A percentile compares a stretch with the other conserved stretches of the same genome.
These are phyloP conservation scores for Hozukius guyotensis DNA, from an alignment of 2,797 vertebrate species.

Conservation along the genomic window DNA sequence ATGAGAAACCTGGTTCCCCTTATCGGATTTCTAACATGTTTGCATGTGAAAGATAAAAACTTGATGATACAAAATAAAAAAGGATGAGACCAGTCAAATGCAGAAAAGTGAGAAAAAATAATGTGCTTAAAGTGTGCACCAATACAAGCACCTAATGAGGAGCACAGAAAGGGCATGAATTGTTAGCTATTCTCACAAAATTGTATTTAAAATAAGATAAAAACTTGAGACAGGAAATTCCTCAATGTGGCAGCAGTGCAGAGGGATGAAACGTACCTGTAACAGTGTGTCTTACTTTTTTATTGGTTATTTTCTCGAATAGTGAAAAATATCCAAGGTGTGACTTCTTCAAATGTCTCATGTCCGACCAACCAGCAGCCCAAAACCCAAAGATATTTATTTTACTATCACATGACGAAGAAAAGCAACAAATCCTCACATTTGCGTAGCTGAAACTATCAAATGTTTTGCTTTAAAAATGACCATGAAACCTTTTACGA, in stretches of 20 bases:
- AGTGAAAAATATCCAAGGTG: background rate
- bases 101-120: background rate
- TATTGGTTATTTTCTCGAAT: background rate
- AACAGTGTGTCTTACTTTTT: background rate
- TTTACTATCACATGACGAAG: background rate
- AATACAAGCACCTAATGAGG: background rate
- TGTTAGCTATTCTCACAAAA: background rate
- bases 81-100: background rate
- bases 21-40: background rate
- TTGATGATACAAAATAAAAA: background rate
- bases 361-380: background rate
- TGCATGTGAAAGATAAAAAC: background rate
- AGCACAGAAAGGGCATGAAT: background rate
- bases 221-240: background rate
- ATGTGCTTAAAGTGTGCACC: background rate
- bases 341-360: background rate
- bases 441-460: background rate
- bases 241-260: background rate
- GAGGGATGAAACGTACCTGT: background rate
- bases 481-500: background rate
- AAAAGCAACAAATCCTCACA: background rate
- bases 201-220: background rate
- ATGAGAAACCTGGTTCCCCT: background rate
- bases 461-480: background rate
- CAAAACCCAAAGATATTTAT: background rate